These are phyloP conservation scores for Pangasius mekongensis DNA, from an alignment of 2,797 vertebrate species.

Conservation along the genomic window DNA sequence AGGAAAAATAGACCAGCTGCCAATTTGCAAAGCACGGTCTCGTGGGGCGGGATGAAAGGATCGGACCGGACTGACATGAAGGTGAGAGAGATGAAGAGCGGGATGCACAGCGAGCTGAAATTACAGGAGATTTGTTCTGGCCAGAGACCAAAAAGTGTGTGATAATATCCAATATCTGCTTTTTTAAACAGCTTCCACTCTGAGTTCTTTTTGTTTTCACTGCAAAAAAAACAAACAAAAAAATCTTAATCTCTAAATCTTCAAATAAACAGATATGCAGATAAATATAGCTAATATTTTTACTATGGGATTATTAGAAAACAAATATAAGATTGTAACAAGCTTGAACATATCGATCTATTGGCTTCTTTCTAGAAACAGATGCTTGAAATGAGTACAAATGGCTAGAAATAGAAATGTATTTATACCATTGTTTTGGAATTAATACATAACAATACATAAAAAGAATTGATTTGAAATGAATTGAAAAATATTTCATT, in stretches of 20 bases:
- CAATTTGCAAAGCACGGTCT: neutral
- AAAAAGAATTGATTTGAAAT: neutral
- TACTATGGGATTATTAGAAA: neutral
- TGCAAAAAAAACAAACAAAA: neutral
- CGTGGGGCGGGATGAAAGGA: slow-evolving; percentile 8
- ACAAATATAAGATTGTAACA: neutral
- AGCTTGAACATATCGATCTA: neutral
- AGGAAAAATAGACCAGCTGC: slow-evolving; percentile 23
- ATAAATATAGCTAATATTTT: neutral
- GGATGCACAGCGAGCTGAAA: neutral
- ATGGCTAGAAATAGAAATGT: neutral
- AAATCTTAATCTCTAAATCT: neutral
- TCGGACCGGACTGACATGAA: neutral
- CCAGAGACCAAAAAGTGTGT: neutral
- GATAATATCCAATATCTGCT: neutral
- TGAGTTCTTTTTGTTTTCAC: neutral
- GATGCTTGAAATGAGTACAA: neutral
- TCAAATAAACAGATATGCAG: neutral
- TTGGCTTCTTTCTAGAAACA: neutral
- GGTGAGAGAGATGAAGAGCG: neutral
- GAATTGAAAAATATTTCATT: neutral
- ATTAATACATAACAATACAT: neutral
- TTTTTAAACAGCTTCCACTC: neutral
- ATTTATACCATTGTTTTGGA: neutral
- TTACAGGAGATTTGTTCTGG: neutral